These are phyloP conservation scores for Rhamnusium bicolor DNA, from an alignment of 2,888 invertebrate species.

Conservation along the genomic window DNA sequence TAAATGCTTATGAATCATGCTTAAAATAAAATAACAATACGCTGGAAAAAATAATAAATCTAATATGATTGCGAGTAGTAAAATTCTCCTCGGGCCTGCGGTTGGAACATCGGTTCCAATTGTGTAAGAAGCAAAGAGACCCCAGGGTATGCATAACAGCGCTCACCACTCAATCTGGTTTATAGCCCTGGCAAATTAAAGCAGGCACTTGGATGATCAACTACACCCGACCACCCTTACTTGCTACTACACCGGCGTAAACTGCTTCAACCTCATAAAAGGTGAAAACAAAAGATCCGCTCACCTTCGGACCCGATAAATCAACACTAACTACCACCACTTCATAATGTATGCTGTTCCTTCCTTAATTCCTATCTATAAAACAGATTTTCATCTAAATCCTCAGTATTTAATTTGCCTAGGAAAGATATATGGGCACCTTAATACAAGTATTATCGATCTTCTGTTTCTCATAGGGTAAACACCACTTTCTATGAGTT, in stretches of 20 bases:
- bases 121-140: slow-evolving; percentile 54
- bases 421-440: neutral
- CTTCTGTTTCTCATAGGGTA: no score
- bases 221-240: slow-evolving; percentile 53
- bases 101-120: slow-evolving; percentile 39
- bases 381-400: slow-evolving; percentile 1
- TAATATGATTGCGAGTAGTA: slow-evolving; percentile 2
- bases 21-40: neutral
- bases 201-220: slow-evolving; percentile 66
- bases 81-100: slow-evolving; percentile 17
- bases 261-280: slow-evolving; percentile 52
- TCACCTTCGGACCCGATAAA: slow-evolving; percentile 55
- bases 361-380: slow-evolving; percentile 20
- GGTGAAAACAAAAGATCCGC: slow-evolving; percentile 57
- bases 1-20: neutral
- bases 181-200: slow-evolving; percentile 67
- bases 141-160: slow-evolving; percentile 66
- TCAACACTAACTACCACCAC: slow-evolving; percentile 53
- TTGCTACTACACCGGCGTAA: slow-evolving; percentile 49
- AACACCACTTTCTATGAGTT: no score
- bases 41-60: slow-evolving; percentile 20
- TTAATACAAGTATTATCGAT: no score
- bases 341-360: slow-evolving; percentile 40
- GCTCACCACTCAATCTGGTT: slow-evolving; percentile 67
- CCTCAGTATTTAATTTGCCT: neutral